Base-by-base conservation (phyloP, 2,888 invertebrate genomes). In the Apamea anceps region DNA sequence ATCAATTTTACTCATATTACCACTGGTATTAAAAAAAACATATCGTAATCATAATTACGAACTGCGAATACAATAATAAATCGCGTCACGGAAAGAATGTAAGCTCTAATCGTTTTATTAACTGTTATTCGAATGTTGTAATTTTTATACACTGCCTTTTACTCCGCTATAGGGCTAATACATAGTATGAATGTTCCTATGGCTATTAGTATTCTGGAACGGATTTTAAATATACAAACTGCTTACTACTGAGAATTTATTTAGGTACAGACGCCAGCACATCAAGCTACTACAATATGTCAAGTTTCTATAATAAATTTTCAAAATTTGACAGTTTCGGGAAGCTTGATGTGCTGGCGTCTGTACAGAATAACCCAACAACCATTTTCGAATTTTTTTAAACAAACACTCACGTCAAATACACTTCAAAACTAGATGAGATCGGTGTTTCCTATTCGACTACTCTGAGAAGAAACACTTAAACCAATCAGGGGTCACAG, bases 41-140 rank as follows among this genome's bases (percentile, higher is more conserved):
- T 5, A 70, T 48, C 54, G 48, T 81, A 57, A 81, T 76, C 42
- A 42, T 63, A 81, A 65, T 66, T 72, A 72, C 42, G 15, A 45
- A n/a, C 25, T 12, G 8, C n/a, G 4, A 81, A 66, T 45, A 42
- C 42, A 25, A 54, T 54, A 62, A 72, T 54, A 54, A 54, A 54
- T 62, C 54, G n/a, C 25, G 15, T 37, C 37, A 67, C 45, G 62
- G 6, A 72, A 62, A 54, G 21, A 65, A 51, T 57, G 57, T 60
- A 54, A 45, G 32, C 45, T n/a, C 28, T 54, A 62, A 71, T 63
- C 0, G 67, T 65, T 60, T 37, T n/a, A 67, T 37, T 18, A 67
- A 57, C 42, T 42, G 18, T 0, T 68, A 45, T 3, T 48, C 7
- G 2, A 28, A 48, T 28, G 12, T 68, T 48, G 28, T 48, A 13